phyloP scores from a whole-genome alignment of 2,888 invertebrate genomes.

The Platycheirus albimanus region DNA sequence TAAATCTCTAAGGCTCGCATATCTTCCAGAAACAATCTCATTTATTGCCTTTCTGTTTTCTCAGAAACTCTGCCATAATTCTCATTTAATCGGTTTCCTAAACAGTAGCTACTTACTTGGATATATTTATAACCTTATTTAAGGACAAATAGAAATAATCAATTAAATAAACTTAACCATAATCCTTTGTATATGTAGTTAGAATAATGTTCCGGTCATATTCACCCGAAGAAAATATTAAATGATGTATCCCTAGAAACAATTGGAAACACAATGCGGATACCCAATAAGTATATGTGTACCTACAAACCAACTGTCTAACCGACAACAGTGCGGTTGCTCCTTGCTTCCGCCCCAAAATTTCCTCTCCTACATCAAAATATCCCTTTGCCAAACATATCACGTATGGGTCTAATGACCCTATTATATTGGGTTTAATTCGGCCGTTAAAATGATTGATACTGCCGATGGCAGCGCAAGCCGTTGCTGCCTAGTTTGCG shows the following conservation, averaged over 20 bases:
- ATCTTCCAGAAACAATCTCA: too few species aligned
- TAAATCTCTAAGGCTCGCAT: too few species aligned
- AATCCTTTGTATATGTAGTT: neutral
- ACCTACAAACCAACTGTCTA: slow-evolving; percentile 1
- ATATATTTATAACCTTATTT: neutral
- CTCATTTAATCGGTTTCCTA: too few species aligned
- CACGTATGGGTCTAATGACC: slow-evolving; percentile 64
- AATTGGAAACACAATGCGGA: slow-evolving; percentile 28
- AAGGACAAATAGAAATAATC: slow-evolving; percentile 30
- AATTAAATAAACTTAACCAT: slow-evolving; percentile 19
- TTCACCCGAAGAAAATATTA: slow-evolving; percentile 31
- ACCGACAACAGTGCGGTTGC: neutral
- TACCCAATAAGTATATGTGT: neutral
- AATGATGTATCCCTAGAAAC: slow-evolving; percentile 33
- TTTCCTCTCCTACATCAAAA: slow-evolving; percentile 24
- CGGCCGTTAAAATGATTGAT: slow-evolving; percentile 65
- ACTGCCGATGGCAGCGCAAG: slow-evolving; percentile 10
- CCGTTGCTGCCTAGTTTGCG: slow-evolving; percentile 16
- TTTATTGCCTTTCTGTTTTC: too few species aligned
- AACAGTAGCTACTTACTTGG: too few species aligned
- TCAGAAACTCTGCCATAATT: too few species aligned
- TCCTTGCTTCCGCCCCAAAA: slow-evolving; percentile 2
- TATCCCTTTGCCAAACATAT: slow-evolving; percentile 39
- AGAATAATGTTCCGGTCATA: slow-evolving; percentile 18
- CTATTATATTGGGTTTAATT: slow-evolving; percentile 55